Conservation (phyloP, 1,140 invertebrate species). For the Drosophila nebulosa region DNA sequence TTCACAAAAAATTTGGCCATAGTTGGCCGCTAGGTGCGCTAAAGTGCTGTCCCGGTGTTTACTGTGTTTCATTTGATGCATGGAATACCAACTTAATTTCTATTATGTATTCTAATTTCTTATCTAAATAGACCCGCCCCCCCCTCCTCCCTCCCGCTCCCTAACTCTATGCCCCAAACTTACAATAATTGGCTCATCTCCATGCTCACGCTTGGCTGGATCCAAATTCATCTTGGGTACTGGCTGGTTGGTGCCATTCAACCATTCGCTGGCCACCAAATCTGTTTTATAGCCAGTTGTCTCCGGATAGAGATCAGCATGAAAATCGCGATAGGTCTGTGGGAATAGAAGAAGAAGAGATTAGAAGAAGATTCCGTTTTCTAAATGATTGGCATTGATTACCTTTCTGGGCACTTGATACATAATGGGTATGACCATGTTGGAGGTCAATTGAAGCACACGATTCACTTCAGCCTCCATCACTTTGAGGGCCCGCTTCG, state of each 20-base stretch:
- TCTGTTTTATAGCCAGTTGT: constrained; percentile 89
- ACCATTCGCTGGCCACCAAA: constrained; percentile 89
- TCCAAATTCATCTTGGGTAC: constrained; percentile 91
- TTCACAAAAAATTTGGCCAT: too few relatives aligned
- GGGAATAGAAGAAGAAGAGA: too few relatives aligned
- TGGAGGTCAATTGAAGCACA: constrained; percentile 91
- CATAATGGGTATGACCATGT: constrained; percentile 93
- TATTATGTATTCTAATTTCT: neutral
- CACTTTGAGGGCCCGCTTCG: constrained; percentile 94
- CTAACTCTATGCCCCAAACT: constrained; percentile 60
- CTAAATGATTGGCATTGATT: neutral
- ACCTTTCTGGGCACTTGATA: constrained; percentile 95
- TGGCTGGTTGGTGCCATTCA: constrained; percentile 86
- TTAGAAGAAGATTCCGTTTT: neutral
- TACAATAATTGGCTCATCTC: constrained; percentile 84
- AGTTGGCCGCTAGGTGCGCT: too few relatives aligned
- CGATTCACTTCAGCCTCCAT: constrained; percentile 98
- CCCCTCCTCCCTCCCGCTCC: neutral
- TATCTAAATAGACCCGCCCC: neutral
- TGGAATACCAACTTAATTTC: too few relatives aligned
- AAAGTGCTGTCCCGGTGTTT: too few relatives aligned
- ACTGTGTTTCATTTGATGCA: too few relatives aligned
- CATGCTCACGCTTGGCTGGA: constrained; percentile 85
- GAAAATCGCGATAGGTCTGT: constrained; percentile 97
- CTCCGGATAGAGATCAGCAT: constrained; percentile 95